Evolutionary conservation across 2,797 vertebrate genomes (phyloP).

Genomic region (Danio tinwini): DNA sequence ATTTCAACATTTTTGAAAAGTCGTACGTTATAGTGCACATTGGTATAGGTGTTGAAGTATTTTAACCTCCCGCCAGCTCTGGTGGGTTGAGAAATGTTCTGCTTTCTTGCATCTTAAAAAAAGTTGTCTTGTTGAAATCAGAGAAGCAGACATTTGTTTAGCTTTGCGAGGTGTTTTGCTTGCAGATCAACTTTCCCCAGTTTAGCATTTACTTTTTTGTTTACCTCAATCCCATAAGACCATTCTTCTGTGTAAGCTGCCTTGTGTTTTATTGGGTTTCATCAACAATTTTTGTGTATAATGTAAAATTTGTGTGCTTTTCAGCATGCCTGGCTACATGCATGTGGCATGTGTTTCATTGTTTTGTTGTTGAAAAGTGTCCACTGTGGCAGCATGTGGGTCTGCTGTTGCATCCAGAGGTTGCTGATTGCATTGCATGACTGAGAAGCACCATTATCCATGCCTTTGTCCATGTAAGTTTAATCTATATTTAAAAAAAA

Average conservation of each 20-base stretch:
- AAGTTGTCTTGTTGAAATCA: constrained; percentile 12
- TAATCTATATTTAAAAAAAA: constrained; percentile 21
- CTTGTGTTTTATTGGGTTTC: constrained; percentile 10
- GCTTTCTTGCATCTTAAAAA: constrained; percentile 2
- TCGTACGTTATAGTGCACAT: neutral
- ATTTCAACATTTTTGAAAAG: neutral
- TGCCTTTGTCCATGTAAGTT: constrained; percentile 33
- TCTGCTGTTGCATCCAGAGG: constrained; percentile 35
- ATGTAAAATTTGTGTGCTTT: constrained; percentile 8
- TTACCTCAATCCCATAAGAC: constrained; percentile 11
- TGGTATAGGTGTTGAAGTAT: neutral
- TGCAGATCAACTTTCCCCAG: constrained; percentile 19
- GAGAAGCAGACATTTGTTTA: constrained; percentile 5
- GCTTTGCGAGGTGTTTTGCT: constrained; percentile 36
- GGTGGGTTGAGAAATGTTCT: constrained; percentile 28
- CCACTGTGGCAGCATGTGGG: constrained; percentile 43
- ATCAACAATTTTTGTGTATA: neutral
- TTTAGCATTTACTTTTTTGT: neutral
- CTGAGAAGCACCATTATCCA: constrained; percentile 44
- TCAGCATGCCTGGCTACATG: constrained; percentile 47
- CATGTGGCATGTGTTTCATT: constrained; percentile 54
- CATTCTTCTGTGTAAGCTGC: constrained; percentile 27
- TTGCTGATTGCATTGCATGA: constrained; percentile 51
- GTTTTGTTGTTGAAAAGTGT: constrained; percentile 43
- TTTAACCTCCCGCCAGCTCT: constrained; percentile 20